Evolutionary conservation across 2,113 vertebrate species (phyloP).

Genomic region (Spilogale gracilis): DNA sequence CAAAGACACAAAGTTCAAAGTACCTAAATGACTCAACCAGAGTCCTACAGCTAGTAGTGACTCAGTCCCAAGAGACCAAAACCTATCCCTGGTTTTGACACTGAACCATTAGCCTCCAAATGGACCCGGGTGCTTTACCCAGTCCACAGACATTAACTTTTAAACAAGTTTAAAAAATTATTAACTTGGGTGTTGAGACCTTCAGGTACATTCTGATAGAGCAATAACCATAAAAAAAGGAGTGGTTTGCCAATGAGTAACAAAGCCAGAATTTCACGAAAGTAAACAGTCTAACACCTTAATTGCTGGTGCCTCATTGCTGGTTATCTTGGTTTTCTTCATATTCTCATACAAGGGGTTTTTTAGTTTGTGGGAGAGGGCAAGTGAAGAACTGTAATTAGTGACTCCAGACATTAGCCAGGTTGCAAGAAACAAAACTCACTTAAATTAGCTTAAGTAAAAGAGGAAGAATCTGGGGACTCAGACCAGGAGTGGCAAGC

Average conservation of each 20-base stretch:
- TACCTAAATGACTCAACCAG: not conserved
- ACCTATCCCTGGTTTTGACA: not conserved
- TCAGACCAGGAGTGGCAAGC: not conserved
- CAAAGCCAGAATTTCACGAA: not conserved
- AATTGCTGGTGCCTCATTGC: not conserved
- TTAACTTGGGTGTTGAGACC: not conserved
- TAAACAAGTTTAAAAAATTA: conserved; percentile 16
- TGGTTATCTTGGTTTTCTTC: not conserved
- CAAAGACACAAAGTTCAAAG: not conserved
- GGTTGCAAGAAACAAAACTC: conserved; percentile 18
- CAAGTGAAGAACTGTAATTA: not conserved
- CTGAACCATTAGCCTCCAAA: not conserved
- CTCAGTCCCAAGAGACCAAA: not conserved
- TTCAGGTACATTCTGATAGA: not conserved
- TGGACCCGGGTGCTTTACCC: not conserved
- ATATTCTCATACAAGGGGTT: conserved; percentile 12
- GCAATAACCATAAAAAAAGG: not conserved
- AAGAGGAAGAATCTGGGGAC: not conserved
- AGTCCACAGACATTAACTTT: not conserved
- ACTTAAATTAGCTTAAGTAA: conserved; percentile 1
- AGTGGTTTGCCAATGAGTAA: not conserved
- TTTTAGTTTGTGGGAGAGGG: not conserved
- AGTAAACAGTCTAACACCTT: not conserved
- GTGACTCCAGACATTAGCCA: not conserved
- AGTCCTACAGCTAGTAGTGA: not conserved